Conservation (phyloP, 1,140 invertebrate species). For the Bombus waltoni region DNA sequence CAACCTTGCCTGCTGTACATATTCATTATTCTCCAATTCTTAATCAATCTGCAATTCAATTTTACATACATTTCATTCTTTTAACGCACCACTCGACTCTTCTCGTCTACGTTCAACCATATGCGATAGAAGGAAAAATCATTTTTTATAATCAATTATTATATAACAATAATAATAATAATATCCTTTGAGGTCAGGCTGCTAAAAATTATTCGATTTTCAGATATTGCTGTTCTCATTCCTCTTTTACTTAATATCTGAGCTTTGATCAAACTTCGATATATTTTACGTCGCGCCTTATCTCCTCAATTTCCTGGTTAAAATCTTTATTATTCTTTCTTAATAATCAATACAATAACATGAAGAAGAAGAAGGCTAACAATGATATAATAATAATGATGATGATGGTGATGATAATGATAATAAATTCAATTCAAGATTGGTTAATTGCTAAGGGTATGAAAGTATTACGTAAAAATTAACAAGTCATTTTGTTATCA, state of each 20-base stretch:
- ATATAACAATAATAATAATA: background rate
- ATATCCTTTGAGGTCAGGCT: background rate
- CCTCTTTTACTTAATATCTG: background rate
- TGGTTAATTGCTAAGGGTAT: background rate
- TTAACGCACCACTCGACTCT: background rate
- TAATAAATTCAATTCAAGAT: background rate
- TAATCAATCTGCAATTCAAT: background rate
- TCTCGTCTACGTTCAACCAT: background rate
- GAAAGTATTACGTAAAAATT: background rate
- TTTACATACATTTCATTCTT: background rate
- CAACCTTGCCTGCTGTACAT: background rate
- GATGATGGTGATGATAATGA: background rate
- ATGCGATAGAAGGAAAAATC: background rate
- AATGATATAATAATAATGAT: background rate
- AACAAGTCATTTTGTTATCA: conserved; percentile 48
- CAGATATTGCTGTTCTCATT: background rate
- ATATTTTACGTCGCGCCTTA: background rate
- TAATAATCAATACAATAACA: background rate
- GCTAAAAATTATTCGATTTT: background rate
- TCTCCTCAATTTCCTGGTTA: background rate
- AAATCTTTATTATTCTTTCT: background rate
- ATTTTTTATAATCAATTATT: background rate
- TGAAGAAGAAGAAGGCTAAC: background rate
- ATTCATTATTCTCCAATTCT: background rate
- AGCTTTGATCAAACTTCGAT: background rate